Base-by-base conservation (phyloP, 1,140 invertebrate genomes). In the Drosophila bocqueti region DNA sequence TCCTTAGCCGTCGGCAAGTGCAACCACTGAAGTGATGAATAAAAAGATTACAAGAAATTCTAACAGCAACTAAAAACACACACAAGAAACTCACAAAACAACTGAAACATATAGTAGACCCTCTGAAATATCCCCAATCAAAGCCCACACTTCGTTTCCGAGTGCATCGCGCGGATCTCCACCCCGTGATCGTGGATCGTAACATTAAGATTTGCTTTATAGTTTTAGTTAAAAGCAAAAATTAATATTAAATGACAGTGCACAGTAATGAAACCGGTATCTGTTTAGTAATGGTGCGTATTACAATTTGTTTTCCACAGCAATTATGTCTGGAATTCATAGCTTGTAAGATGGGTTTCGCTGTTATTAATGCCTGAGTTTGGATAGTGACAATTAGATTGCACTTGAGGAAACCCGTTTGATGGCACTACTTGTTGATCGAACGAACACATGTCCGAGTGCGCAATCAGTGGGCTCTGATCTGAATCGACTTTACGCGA, bases 211-310 rank as follows among this genome's bases (percentile, higher is more conserved):
- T 74, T 71, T 75, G 65, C 79, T 81, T 87, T 81, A 74, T 71
- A 90, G 77, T 89, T 84, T 68, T 36, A 90, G 49, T 89, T 81
- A 60, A 77, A 81, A 89, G 49, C 66, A 79, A 52, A 79, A 84
- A 84, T 72, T 66, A 26, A 84, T 90, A 89, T 92, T 92, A 92
- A 92, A 92, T 92, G 91, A 92, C 91, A 92, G 91, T 92, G 91
- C 91, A 92, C 91, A 92, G 91, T 92, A 92, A 92, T 92, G 91
- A 92, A 82, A 92, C 76, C 89, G 91, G 91, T 92, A 90, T 92
- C 83, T 92, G 91, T 92, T 92, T 92, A 92, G 91, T 92, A 91
- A 92, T 92, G 91, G 91, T 92, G 91, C 78, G 91, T 92, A 92
- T 79, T 59, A 31, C 24, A 52, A 73, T 60, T 59, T 59, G 36